A percentile compares a stretch with the other conserved stretches of the same genome.
These are phyloP conservation scores for Rhinopomastus cyanomelas DNA, from an alignment of 2,113 vertebrate genomes.

Conservation along the genomic window DNA sequence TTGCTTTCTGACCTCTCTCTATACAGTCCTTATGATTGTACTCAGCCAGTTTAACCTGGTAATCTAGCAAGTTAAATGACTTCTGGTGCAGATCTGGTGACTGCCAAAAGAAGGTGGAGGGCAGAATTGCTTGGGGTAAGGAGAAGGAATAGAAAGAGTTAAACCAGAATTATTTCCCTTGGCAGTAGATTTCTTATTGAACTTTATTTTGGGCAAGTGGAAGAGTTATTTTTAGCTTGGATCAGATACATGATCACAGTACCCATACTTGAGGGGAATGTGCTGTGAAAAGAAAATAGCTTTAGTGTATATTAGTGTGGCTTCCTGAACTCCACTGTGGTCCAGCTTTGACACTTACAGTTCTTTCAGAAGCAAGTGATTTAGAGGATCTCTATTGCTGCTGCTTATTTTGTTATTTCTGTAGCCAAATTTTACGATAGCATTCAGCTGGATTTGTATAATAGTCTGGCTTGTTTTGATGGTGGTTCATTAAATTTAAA, in stretches of 20 bases:
- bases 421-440: neutral
- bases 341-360: neutral
- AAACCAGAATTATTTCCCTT: accelerated
- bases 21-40: neutral
- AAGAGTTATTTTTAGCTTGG: neutral
- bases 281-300: neutral
- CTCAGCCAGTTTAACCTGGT: neutral
- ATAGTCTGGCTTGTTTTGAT: neutral
- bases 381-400: neutral
- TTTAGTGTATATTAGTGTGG: neutral
- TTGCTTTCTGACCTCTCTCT: neutral
- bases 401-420: neutral
- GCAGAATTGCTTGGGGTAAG: neutral
- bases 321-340: neutral
- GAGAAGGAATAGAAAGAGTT: neutral
- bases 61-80: neutral
- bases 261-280: neutral
- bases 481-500: neutral
- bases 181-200: neutral
- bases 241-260: neutral
- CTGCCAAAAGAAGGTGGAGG: neutral
- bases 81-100: neutral
- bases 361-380: neutral
- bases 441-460: neutral
- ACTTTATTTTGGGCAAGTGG: neutral